Evolutionary conservation across 2,113 vertebrate genomes (phyloP).

Genomic region (Dendrocopos noguchii): DNA sequence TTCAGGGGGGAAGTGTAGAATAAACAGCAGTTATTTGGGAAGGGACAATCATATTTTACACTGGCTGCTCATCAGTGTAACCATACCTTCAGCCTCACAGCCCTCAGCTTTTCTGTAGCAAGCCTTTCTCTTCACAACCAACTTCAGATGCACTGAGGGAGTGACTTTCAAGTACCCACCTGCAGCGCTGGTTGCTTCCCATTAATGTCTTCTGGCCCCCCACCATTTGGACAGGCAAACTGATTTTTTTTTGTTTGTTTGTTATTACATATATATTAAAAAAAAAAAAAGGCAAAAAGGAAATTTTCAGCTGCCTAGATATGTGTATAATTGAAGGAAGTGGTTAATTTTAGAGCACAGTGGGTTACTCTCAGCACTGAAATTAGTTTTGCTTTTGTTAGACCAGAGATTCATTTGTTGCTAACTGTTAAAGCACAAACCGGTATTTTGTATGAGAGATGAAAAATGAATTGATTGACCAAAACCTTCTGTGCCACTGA

Average conservation of each 20-base stretch:
- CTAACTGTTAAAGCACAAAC: not conserved
- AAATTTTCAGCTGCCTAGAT: slow-evolving; percentile 9
- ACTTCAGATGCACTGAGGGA: not conserved
- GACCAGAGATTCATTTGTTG: not conserved
- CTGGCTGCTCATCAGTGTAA: not conserved
- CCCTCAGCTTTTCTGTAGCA: not conserved
- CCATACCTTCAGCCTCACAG: not conserved
- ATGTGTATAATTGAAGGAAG: slow-evolving; percentile 32
- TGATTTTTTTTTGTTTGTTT: not conserved
- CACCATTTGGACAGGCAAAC: not conserved
- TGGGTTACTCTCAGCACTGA: not conserved
- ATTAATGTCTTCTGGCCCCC: not conserved
- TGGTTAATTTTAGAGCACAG: slow-evolving; percentile 32
- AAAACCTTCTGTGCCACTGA: slow-evolving; percentile 34
- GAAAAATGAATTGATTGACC: slow-evolving; percentile 36
- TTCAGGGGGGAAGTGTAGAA: not conserved
- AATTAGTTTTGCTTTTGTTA: slow-evolving; percentile 39
- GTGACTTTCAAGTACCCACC: not conserved
- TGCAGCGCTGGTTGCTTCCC: not conserved
- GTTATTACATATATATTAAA: too few species aligned
- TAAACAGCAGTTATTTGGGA: not conserved
- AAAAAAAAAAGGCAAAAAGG: not conserved
- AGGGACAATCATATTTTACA: accelerated
- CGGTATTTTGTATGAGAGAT: slow-evolving; percentile 18
- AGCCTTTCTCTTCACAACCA: not conserved